Evolutionary conservation across 1,140 invertebrate species (phyloP).

Genomic region (Polyergus mexicanus): DNA sequence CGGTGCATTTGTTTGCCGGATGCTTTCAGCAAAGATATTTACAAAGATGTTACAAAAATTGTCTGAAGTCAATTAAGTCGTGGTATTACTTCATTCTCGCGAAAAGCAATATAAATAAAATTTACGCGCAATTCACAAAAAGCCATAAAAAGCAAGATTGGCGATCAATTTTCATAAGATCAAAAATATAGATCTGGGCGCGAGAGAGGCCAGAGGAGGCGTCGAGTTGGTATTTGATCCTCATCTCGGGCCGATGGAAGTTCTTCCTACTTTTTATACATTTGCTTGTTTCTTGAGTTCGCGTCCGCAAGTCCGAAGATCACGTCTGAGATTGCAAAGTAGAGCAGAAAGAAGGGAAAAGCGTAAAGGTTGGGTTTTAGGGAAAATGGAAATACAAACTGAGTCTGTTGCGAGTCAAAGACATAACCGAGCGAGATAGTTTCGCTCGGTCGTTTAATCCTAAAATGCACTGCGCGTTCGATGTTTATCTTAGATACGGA

Average conservation of each 20-base stretch:
- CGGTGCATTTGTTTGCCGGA: background rate
- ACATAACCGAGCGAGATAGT: constrained; percentile 34
- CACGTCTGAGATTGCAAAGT: background rate
- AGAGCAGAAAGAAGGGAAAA: background rate
- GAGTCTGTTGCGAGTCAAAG: constrained; percentile 35
- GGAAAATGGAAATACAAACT: background rate
- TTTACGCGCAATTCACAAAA: background rate
- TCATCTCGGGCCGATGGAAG: background rate
- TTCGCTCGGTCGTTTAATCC: constrained; percentile 49
- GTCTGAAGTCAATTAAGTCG: background rate
- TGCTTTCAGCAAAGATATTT: background rate
- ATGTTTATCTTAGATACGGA: constrained; percentile 39
- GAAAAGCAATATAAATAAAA: background rate
- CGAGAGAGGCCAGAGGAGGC: background rate
- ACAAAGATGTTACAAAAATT: background rate
- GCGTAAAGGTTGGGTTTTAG: background rate
- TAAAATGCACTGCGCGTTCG: constrained; percentile 40
- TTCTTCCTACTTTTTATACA: constrained; percentile 42
- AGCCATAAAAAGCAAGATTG: background rate
- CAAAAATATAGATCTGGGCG: constrained; percentile 7
- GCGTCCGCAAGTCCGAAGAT: background rate
- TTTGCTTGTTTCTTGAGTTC: constrained; percentile 14
- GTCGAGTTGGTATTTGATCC: background rate
- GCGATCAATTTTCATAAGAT: background rate
- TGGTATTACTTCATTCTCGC: too few relatives aligned